A percentile compares a stretch with the other conserved stretches of the same genome.
phyloP scores from a whole-genome alignment of 2,888 invertebrate species.

The Agrypnus murinus region DNA sequence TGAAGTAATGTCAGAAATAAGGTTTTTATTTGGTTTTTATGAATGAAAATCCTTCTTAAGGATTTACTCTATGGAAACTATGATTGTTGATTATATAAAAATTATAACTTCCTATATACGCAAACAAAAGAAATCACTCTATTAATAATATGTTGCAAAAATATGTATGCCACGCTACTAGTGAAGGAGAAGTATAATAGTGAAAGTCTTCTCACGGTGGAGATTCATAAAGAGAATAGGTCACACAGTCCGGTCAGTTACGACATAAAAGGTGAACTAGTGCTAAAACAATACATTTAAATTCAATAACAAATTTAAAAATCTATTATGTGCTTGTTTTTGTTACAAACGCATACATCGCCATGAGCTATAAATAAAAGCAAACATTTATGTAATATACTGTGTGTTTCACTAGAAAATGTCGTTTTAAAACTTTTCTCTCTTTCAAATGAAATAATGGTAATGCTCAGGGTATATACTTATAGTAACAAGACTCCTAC shows the following conservation, averaged over 20 bases:
- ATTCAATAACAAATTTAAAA: not conserved
- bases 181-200: slow-evolving; percentile 32
- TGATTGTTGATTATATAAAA: no score
- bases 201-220: slow-evolving; percentile 45
- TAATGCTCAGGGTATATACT: no score
- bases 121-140: not conserved
- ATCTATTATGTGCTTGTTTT: not conserved
- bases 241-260: slow-evolving; percentile 32
- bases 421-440: no score
- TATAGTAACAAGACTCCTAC: no score
- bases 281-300: slow-evolving; percentile 14
- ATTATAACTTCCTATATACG: not conserved
- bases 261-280: slow-evolving; percentile 21
- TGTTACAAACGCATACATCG: not conserved
- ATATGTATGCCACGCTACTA: slow-evolving; percentile 13
- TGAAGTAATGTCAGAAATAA: no score
- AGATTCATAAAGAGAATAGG: slow-evolving; percentile 37
- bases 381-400: no score
- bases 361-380: not conserved
- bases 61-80: no score
- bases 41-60: no score
- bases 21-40: no score
- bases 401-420: no score
- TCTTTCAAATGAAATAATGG: no score
- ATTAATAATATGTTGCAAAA: slow-evolving; percentile 18